These are phyloP conservation scores for Amblyopsis rosae DNA, from an alignment of 2,113 vertebrate genomes.

Conservation along the genomic window DNA sequence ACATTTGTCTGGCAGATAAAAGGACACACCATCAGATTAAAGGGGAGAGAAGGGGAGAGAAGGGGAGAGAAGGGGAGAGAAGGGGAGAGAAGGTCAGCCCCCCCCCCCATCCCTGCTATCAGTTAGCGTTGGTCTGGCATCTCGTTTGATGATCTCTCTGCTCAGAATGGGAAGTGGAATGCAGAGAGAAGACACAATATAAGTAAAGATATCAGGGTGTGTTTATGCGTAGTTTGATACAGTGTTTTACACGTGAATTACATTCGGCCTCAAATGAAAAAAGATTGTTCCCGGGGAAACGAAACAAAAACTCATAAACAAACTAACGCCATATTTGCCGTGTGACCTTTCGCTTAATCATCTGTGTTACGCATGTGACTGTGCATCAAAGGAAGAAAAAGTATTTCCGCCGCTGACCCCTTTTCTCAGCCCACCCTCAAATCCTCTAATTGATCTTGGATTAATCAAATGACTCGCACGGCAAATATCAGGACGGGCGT, in stretches of 20 bases:
- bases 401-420: slow-evolving; percentile 9
- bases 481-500: slow-evolving; percentile 50
- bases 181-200: neutral
- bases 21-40: slow-evolving; percentile 65
- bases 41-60: slow-evolving; percentile 65
- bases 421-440: slow-evolving; percentile 6
- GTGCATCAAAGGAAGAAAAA: neutral
- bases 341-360: slow-evolving; percentile 30
- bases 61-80: slow-evolving; percentile 64
- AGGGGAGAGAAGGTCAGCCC: slow-evolving; percentile 74
- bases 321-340: neutral
- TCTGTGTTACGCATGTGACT: slow-evolving; percentile 1
- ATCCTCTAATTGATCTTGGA: slow-evolving; percentile 27
- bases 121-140: slow-evolving; percentile 57
- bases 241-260: neutral
- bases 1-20: slow-evolving; percentile 78
- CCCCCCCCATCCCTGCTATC: slow-evolving; percentile 41
- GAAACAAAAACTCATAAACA: neutral
- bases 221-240: too few relatives aligned
- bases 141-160: slow-evolving; percentile 53
- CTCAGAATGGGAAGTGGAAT: slow-evolving; percentile 1
- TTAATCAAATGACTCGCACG: slow-evolving; percentile 59
- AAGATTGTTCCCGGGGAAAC: neutral
- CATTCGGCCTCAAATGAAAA: neutral
- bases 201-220: slow-evolving; percentile 12